phyloP scores from a whole-genome alignment of 2,113 vertebrate genomes.

The Callipepla californica region DNA sequence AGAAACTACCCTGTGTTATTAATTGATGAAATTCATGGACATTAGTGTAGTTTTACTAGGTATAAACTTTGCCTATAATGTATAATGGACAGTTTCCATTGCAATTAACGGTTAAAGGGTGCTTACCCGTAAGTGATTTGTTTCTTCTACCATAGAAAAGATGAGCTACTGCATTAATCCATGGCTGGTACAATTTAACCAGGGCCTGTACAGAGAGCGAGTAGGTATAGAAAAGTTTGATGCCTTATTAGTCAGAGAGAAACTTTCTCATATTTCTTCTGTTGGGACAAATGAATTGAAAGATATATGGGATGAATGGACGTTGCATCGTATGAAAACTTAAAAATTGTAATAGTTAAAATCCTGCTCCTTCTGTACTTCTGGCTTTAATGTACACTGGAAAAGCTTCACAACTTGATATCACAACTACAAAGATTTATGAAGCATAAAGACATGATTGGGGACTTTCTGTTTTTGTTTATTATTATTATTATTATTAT shows the following conservation, averaged over 20 bases:
- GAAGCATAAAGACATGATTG: neutral
- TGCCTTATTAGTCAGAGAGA: neutral
- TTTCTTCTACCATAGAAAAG: neutral
- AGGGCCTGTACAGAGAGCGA: neutral
- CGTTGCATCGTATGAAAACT: neutral
- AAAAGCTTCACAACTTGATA: neutral
- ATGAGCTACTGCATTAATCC: neutral
- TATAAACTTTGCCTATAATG: neutral
- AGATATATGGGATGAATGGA: neutral
- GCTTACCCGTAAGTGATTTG: neutral
- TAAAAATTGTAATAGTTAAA: neutral
- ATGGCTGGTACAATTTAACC: neutral
- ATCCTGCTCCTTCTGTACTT: neutral
- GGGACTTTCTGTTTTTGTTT: neutral
- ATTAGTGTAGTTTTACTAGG: neutral
- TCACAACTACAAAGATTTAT: neutral
- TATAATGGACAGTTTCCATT: neutral
- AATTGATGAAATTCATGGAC: neutral
- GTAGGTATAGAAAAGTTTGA: neutral
- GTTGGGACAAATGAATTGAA: neutral
- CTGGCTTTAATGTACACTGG: neutral
- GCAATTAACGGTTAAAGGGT: neutral
- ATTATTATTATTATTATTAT: neutral
- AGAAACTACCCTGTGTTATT: neutral
- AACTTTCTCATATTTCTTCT: conserved; percentile 11